Conservation (phyloP, 2,888 invertebrate species). For the Quadroppia sp. region DNA sequence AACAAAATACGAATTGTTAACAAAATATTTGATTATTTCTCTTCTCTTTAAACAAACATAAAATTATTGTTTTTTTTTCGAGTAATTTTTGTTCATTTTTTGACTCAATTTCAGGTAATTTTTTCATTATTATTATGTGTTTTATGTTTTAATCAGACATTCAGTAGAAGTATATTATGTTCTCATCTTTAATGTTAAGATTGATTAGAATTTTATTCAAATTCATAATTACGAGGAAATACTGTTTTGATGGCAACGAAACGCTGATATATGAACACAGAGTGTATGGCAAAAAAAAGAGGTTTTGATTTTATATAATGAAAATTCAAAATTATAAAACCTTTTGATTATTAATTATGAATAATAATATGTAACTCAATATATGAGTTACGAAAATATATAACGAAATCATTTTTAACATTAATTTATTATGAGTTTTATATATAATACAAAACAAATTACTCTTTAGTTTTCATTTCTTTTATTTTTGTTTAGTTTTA, state of each 20-base stretch:
- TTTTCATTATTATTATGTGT: not conserved
- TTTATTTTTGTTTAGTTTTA: too few relatives aligned
- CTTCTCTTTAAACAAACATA: not conserved
- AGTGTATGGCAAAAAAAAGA: too few relatives aligned
- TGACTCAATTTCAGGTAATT: not conserved
- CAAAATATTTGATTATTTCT: not conserved
- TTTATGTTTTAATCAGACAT: not conserved
- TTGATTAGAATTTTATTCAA: conserved; percentile 2
- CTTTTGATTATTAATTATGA: not conserved
- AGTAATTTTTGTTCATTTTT: not conserved
- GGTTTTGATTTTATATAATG: not conserved
- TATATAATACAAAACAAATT: too few relatives aligned
- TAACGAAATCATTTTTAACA: too few relatives aligned
- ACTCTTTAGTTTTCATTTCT: too few relatives aligned
- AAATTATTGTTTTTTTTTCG: not conserved
- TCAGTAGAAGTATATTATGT: not conserved
- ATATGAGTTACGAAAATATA: too few relatives aligned
- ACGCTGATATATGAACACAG: too few relatives aligned
- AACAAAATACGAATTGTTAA: not conserved
- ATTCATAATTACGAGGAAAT: conserved; percentile 7
- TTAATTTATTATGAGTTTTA: too few relatives aligned
- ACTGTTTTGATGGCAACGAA: not conserved
- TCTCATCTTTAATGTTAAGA: not conserved
- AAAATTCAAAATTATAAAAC: not conserved
- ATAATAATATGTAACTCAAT: too few relatives aligned